phyloP scores from a whole-genome alignment of 2,113 vertebrate species.

The Protobothrops flavoviridis region DNA sequence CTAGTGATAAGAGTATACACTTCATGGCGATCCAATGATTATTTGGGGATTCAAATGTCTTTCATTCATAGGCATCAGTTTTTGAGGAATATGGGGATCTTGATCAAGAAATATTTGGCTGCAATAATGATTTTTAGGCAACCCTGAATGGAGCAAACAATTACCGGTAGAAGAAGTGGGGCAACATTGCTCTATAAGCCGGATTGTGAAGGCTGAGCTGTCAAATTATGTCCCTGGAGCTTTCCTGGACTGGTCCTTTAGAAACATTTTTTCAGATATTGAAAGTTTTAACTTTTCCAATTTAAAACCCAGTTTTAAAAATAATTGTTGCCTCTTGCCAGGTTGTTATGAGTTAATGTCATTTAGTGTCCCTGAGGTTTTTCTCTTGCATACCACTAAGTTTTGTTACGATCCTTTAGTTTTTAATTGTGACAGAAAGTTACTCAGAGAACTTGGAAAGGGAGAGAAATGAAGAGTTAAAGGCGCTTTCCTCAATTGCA shows the following conservation, averaged over 20 bases:
- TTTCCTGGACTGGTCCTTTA: neutral
- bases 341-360: neutral
- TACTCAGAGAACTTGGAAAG: neutral
- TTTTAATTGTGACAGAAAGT: neutral
- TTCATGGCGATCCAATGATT: neutral
- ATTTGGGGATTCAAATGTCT: neutral
- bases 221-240: neutral
- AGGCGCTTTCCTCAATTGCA: neutral
- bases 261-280: neutral
- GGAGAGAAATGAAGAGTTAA: neutral
- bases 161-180: neutral
- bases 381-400: neutral
- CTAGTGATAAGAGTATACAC: neutral
- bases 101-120: neutral
- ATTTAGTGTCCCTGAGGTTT: neutral
- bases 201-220: neutral
- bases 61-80: neutral
- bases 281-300: neutral
- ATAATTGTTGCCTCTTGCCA: neutral
- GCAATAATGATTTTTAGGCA: neutral
- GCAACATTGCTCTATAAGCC: neutral
- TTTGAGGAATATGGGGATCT: neutral
- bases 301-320: neutral
- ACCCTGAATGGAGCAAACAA: neutral
- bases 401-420: neutral